Evolutionary conservation across 2,888 invertebrate genomes (phyloP).

Genomic region (Ennomos fuscantarius): DNA sequence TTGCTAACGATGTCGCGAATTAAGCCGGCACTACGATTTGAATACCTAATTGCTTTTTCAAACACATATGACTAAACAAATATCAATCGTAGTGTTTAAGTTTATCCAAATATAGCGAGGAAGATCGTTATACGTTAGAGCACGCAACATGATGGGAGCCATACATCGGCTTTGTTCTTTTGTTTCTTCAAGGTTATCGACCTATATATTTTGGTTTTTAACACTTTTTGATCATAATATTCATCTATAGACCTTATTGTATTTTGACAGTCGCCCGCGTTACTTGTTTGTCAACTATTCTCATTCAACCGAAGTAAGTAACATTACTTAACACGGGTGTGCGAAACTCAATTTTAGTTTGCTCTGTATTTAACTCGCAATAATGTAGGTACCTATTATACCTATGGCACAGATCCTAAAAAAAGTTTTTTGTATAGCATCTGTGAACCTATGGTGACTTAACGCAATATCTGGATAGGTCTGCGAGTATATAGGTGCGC

Average conservation of each 20-base stretch:
- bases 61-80: constrained; percentile 28
- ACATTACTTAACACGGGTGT: too few relatives aligned
- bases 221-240: constrained; percentile 4
- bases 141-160: constrained; percentile 46
- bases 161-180: constrained; percentile 65
- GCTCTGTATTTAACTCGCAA: too few relatives aligned
- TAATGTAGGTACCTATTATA: too few relatives aligned
- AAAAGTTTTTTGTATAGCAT: too few relatives aligned
- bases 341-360: too few relatives aligned
- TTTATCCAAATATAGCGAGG: constrained; percentile 44
- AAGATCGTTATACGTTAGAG: constrained; percentile 41
- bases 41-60: constrained; percentile 21
- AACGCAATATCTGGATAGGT: too few relatives aligned
- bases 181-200: constrained; percentile 58
- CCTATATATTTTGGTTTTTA: constrained; percentile 3
- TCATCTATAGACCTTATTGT: constrained; percentile 2
- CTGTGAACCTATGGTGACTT: too few relatives aligned
- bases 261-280: constrained; percentile 10
- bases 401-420: too few relatives aligned
- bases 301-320: too few relatives aligned
- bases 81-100: constrained; percentile 32
- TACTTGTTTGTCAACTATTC: too few relatives aligned
- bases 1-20: constrained; percentile 13
- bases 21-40: constrained; percentile 15
- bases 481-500: too few relatives aligned